These are phyloP conservation scores for Poecilia gillii DNA, from an alignment of 2,797 vertebrate species.

Conservation along the genomic window DNA sequence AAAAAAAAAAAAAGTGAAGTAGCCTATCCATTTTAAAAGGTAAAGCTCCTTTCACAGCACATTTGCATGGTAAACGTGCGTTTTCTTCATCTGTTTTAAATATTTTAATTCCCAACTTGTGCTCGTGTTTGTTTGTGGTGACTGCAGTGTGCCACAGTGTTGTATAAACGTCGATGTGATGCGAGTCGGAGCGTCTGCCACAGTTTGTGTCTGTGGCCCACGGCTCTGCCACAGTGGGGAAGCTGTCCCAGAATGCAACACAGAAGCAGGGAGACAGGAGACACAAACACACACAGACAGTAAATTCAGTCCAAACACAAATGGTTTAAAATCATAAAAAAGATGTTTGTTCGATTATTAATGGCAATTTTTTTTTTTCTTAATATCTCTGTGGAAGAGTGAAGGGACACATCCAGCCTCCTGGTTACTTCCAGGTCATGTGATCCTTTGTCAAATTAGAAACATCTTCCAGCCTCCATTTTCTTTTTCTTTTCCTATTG, in stretches of 20 bases:
- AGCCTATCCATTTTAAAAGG: background rate
- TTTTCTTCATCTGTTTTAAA: rapidly evolving
- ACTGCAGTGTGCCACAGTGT: conserved; percentile 14
- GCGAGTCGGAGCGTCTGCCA: conserved; percentile 66
- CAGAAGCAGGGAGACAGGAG: conserved; percentile 27
- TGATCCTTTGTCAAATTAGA: conserved; percentile 59
- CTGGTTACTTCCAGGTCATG: conserved; percentile 73
- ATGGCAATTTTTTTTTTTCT: background rate
- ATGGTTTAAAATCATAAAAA: conserved; percentile 9
- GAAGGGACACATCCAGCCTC: conserved; percentile 8
- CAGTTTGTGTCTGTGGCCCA: conserved; percentile 32
- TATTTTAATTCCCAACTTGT: background rate
- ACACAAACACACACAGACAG: conserved; percentile 8
- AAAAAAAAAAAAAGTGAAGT: background rate
- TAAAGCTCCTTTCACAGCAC: background rate
- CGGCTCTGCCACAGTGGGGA: conserved; percentile 33
- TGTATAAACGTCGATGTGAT: conserved; percentile 22
- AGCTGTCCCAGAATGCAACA: conserved; percentile 10
- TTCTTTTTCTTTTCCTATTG: background rate
- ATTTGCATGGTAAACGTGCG: background rate
- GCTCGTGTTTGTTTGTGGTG: background rate
- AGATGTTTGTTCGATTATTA: background rate
- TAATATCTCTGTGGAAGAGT: conserved; percentile 2
- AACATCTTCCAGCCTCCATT: conserved; percentile 13
- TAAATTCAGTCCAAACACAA: background rate